These are phyloP conservation scores for Podarcis lilfordi DNA, from an alignment of 2,797 vertebrate genomes.

Conservation along the genomic window DNA sequence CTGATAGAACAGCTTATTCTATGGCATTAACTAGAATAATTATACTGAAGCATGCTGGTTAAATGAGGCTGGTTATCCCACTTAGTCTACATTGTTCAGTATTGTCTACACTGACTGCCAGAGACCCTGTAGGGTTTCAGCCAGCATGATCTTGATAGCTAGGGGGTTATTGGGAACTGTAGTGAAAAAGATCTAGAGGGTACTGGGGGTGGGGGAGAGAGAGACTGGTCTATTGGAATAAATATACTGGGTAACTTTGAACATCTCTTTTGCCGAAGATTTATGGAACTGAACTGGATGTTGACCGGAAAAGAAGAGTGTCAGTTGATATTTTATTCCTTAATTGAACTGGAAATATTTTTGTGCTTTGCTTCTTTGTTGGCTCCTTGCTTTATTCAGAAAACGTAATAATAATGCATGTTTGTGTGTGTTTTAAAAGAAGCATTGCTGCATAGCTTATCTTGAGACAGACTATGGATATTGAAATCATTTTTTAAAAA, in stretches of 20 bases:
- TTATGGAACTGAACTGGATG: neutral
- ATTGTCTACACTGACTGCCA: no score
- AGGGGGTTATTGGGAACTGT: no score
- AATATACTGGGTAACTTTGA: neutral
- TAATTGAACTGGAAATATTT: neutral
- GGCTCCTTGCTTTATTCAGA: neutral
- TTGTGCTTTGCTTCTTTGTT: neutral
- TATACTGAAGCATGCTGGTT: no score
- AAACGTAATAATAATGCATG: neutral
- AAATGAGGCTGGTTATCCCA: no score
- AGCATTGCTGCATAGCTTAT: neutral
- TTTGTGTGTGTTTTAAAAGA: neutral
- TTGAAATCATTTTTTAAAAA: neutral
- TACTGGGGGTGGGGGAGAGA: no score
- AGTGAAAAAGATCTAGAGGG: no score
- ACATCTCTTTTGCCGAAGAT: neutral
- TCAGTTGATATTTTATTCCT: neutral
- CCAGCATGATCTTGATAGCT: no score
- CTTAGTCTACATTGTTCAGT: no score
- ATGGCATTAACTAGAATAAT: no score
- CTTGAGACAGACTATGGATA: no score
- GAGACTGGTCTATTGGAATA: neutral
- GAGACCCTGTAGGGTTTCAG: no score
- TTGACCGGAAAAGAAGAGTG: slow-evolving; percentile 39
- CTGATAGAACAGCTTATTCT: no score